Conservation (phyloP, 2,113 vertebrate species). For the Calypte anna region DNA sequence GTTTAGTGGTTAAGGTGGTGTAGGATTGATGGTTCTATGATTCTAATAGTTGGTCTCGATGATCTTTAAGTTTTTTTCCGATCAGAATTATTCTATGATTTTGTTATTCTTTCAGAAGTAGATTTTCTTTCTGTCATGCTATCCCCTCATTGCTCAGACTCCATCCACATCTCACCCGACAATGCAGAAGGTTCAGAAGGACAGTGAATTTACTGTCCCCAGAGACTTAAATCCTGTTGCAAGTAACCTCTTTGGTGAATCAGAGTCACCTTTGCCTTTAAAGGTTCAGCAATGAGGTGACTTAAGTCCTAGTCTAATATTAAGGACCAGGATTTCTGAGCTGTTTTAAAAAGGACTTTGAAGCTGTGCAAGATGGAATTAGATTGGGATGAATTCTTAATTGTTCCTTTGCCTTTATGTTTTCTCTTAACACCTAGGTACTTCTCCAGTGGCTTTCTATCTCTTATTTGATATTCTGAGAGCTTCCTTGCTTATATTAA, state of each 20-base stretch:
- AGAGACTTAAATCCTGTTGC: background rate
- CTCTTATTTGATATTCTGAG: background rate
- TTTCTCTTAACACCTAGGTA: background rate
- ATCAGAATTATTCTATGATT: no score
- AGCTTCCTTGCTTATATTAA: background rate
- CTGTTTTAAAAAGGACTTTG: background rate
- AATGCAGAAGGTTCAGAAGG: background rate
- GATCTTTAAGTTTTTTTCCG: no score
- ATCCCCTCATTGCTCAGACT: background rate
- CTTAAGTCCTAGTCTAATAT: background rate
- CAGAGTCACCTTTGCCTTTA: background rate
- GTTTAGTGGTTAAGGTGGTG: no score
- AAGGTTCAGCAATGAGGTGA: background rate
- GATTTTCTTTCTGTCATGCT: background rate
- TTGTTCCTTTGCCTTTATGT: background rate
- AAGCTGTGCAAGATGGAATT: background rate
- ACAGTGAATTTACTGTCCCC: background rate
- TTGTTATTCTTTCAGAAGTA: background rate
- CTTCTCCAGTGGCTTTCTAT: background rate
- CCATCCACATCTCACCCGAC: background rate
- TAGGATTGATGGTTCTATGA: no score
- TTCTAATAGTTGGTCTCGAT: no score
- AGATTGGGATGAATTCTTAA: background rate
- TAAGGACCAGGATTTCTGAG: background rate
- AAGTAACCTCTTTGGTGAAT: background rate